These are phyloP conservation scores for Chaitophorus viminalis DNA, from an alignment of 2,888 invertebrate genomes.

Conservation along the genomic window DNA sequence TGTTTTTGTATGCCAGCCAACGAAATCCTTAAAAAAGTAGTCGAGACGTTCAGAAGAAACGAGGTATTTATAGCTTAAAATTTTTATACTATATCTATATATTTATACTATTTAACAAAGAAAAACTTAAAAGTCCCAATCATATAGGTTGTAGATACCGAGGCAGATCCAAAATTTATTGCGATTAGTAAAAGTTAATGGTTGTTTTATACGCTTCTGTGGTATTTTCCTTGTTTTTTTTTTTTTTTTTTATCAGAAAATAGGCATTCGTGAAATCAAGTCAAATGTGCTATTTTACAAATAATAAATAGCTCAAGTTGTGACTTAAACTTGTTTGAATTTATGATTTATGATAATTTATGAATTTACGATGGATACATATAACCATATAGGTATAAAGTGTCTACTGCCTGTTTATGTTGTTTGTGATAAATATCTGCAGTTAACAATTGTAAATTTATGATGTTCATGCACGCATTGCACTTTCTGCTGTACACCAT, in stretches of 20 bases:
- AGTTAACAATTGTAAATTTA: not conserved
- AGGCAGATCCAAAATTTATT: not conserved
- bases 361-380: not conserved
- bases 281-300: not conserved
- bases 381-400: too few species aligned
- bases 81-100: not conserved
- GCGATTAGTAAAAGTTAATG: constrained; percentile 11
- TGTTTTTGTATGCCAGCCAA: constrained; percentile 74
- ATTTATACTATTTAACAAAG: not conserved
- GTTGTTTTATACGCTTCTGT: too few species aligned
- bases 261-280: not conserved
- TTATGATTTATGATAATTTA: not conserved
- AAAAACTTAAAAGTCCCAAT: not conserved
- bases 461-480: constrained; percentile 11
- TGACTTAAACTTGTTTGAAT: not conserved
- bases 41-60: constrained; percentile 2
- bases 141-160: too few species aligned
- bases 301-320: not conserved
- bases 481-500: not conserved
- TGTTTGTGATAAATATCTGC: not conserved
- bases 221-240: not conserved
- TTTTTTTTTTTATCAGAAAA: not conserved
- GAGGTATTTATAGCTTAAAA: constrained; percentile 39
- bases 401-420: constrained; percentile 1
- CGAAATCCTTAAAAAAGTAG: constrained; percentile 41